Percentiles rank a stretch among this genome's conserved stretches.
phyloP scores from a whole-genome alignment of 2,113 vertebrate genomes.

The Nothobranchius furzeri region DNA sequence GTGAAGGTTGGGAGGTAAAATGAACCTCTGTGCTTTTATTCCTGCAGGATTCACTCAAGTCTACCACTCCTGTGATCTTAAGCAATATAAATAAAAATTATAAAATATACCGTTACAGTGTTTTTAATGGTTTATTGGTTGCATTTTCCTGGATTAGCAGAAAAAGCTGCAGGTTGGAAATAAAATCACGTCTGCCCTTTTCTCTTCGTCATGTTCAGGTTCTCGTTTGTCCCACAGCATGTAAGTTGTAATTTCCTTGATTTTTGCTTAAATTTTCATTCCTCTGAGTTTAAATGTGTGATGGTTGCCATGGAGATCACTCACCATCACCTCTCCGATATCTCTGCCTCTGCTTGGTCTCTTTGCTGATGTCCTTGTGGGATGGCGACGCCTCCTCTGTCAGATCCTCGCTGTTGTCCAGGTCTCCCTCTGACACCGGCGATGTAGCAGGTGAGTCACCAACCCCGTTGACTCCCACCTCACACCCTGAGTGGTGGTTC shows the following conservation, averaged over 20 bases:
- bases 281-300: slow-evolving; percentile 2
- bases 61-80: too few species aligned
- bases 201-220: background rate
- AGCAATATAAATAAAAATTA: too few species aligned
- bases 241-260: slow-evolving; percentile 5
- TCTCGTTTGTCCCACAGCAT: slow-evolving; percentile 12
- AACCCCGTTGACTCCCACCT: slow-evolving; percentile 1
- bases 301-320: slow-evolving; percentile 53
- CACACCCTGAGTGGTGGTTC: slow-evolving; percentile 19
- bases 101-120: too few species aligned
- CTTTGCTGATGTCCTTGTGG: slow-evolving; percentile 60
- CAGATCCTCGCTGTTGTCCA: slow-evolving; percentile 51
- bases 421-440: slow-evolving; percentile 42
- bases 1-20: too few species aligned
- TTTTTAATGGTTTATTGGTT: too few species aligned
- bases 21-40: too few species aligned
- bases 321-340: slow-evolving; percentile 68
- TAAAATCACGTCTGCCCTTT: background rate
- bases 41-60: too few species aligned
- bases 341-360: slow-evolving; percentile 53
- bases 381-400: slow-evolving; percentile 62
- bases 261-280: slow-evolving; percentile 5
- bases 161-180: background rate
- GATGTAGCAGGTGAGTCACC: slow-evolving; percentile 41
- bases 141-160: background rate